A percentile compares a stretch with the other conserved stretches of the same genome.
Evolutionary conservation across 1,140 invertebrate species (phyloP).

Genomic region (Hypothenemus hampei): DNA sequence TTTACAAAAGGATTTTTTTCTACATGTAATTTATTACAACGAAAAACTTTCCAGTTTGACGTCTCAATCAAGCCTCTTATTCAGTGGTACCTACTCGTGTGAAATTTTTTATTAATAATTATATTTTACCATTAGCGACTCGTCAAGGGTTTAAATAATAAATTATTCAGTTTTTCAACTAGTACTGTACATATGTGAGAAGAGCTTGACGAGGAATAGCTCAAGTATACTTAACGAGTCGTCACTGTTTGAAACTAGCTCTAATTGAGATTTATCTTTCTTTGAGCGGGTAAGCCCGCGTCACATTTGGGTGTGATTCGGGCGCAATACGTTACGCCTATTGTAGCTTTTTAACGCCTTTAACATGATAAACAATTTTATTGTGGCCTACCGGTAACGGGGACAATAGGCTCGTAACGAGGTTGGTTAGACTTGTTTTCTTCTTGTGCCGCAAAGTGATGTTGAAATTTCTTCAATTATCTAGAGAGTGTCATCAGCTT

Average conservation of each 20-base stretch:
- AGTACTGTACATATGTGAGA: background rate
- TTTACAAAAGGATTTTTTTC: no score
- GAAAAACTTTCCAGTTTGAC: conserved; percentile 10
- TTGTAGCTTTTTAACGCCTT: conserved; percentile 22
- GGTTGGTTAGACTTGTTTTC: conserved; percentile 8
- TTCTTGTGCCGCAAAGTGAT: no score
- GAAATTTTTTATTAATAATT: conserved; percentile 12
- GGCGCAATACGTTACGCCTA: conserved; percentile 19
- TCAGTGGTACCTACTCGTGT: conserved; percentile 3
- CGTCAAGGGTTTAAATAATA: conserved; percentile 1
- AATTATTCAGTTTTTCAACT: no score
- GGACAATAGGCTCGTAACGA: conserved; percentile 19
- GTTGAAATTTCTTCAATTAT: background rate
- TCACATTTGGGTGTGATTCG: conserved; percentile 14
- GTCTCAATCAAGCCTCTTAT: conserved; percentile 18
- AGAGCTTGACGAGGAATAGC: background rate
- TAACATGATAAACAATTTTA: conserved; percentile 25
- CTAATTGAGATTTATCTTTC: conserved; percentile 21
- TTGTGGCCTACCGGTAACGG: conserved; percentile 11
- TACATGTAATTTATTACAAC: conserved; percentile 15
- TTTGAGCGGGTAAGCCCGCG: background rate
- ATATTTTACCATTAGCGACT: conserved; percentile 5
- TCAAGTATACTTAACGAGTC: background rate
- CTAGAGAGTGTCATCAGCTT: no score
- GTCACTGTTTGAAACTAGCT: conserved; percentile 4